Conservation (phyloP, 1,140 invertebrate species). For the Gonioctena quinquepunctata region DNA sequence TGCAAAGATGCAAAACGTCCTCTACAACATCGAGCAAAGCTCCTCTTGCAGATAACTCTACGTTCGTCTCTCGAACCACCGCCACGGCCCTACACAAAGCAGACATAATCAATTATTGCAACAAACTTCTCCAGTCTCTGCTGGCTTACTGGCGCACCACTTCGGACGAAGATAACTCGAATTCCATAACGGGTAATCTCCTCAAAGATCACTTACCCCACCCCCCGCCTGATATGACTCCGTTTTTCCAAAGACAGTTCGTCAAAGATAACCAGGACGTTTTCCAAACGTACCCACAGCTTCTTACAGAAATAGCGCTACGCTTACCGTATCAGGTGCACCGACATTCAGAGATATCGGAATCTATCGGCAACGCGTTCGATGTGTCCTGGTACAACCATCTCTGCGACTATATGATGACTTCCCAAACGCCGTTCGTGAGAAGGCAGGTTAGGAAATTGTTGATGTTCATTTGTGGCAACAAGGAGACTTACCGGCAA, state of each 20-base stretch:
- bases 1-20: conserved; percentile 33
- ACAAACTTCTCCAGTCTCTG: conserved; percentile 77
- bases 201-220: conserved; percentile 81
- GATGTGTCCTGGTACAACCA: conserved; percentile 72
- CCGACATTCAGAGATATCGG: conserved; percentile 68
- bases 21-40: conserved; percentile 60
- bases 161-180: conserved; percentile 51
- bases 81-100: conserved; percentile 78
- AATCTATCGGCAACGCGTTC: conserved; percentile 60
- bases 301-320: conserved; percentile 93
- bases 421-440: conserved; percentile 73
- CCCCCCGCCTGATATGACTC: conserved; percentile 90
- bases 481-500: conserved; percentile 93
- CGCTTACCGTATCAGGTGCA: conserved; percentile 93
- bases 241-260: conserved; percentile 92
- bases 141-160: conserved; percentile 73
- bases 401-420: conserved; percentile 97
- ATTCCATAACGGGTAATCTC: conserved; percentile 62
- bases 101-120: conserved; percentile 81
- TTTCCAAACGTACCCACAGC: conserved; percentile 89
- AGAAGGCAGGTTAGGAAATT: conserved; percentile 85
- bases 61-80: conserved; percentile 74
- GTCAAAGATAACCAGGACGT: conserved; percentile 89
- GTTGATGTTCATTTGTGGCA: conserved; percentile 90
- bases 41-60: conserved; percentile 60